phyloP scores from a whole-genome alignment of 1,140 invertebrate species.

The fruit fly (Drosophila melanogaster) region Release_6_plus_ISO1_MT NT_033779.5:17708001-17708500 shows the following conservation, averaged over 20 bases:
- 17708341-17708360: conserved; percentile 4
- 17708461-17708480: conserved; percentile 78
- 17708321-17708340: conserved; percentile 41
- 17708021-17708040: conserved; percentile 92
- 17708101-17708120: conserved; percentile 97
- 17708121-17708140: conserved; percentile 96
- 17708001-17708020: background rate
- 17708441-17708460: conserved; percentile 56
- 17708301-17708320: conserved; percentile 29
- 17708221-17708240: conserved; percentile 84
- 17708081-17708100: conserved; percentile 96
- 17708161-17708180: conserved; percentile 97
- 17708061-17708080: conserved; percentile 95
- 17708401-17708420: conserved; percentile 69
- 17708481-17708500: conserved; percentile 76
- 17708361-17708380: conserved; percentile 54
- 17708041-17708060: conserved; percentile 95
- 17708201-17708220: conserved; percentile 96
- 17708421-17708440: conserved; percentile 20
- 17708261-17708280: conserved; percentile 28
- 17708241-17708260: conserved; percentile 23
- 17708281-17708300: conserved; percentile 23
- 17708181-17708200: conserved; percentile 94
- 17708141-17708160: conserved; percentile 96
- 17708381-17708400: conserved; percentile 57